phyloP scores from a whole-genome alignment of 2,888 invertebrate species.

The Synanthedon myopaeformis region DNA sequence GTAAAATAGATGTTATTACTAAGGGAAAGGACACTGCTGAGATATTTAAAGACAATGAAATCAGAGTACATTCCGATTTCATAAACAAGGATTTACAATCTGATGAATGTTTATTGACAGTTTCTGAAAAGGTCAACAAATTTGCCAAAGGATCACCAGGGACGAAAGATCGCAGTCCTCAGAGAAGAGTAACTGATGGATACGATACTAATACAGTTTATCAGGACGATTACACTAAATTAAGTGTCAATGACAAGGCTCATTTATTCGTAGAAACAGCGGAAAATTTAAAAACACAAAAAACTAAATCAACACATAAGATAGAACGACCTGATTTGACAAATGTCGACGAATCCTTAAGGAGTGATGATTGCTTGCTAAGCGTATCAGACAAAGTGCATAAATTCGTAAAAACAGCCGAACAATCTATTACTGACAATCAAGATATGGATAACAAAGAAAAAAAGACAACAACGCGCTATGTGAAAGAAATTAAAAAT shows the following conservation, averaged over 20 bases:
- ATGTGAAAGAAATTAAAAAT: constrained; percentile 52
- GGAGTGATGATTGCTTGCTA: constrained; percentile 70
- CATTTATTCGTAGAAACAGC: constrained; percentile 73
- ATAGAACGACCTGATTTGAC: constrained; percentile 63
- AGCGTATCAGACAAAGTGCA: constrained; percentile 76
- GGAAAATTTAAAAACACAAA: constrained; percentile 61
- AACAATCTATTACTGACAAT: constrained; percentile 56
- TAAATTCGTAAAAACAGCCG: constrained; percentile 73
- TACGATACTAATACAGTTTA: constrained; percentile 68
- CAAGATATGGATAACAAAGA: constrained; percentile 44
- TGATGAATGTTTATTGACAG: constrained; percentile 75
- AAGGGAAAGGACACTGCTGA: constrained; percentile 34
- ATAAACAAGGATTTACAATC: constrained; percentile 59
- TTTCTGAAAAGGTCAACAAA: constrained; percentile 77
- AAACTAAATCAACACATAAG: constrained; percentile 41
- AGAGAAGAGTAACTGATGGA: constrained; percentile 48
- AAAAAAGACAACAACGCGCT: constrained; percentile 50
- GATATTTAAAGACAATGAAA: constrained; percentile 41
- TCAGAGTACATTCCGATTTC: constrained; percentile 58
- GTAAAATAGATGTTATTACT: constrained; percentile 38
- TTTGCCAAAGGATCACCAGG: constrained; percentile 66
- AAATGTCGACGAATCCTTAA: constrained; percentile 69
- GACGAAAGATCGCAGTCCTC: constrained; percentile 48
- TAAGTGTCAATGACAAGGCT: constrained; percentile 76
- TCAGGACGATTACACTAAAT: constrained; percentile 57